Percentiles rank a stretch among this genome's conserved stretches.
These are phyloP conservation scores for Phortica okadai DNA, from an alignment of 2,888 invertebrate species.

Conservation along the genomic window DNA sequence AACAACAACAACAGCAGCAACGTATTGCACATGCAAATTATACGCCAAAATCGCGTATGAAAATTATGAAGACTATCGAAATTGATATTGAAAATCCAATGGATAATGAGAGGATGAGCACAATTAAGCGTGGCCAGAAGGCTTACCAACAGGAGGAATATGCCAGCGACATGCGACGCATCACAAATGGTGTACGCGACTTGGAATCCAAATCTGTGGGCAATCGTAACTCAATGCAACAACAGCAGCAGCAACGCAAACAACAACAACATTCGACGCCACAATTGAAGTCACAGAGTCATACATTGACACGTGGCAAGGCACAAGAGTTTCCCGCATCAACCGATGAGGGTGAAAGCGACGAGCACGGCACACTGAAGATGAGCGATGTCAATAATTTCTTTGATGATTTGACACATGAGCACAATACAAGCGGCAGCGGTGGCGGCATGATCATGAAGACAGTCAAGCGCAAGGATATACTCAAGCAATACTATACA, in stretches of 20 bases:
- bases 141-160: conserved; percentile 56
- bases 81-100: conserved; percentile 74
- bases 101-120: conserved; percentile 67
- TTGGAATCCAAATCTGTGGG: conserved; percentile 12
- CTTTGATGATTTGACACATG: conserved; percentile 66
- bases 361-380: conserved; percentile 74
- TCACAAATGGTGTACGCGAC: conserved; percentile 54
- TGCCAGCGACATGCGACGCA: conserved; percentile 36
- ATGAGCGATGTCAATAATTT: conserved; percentile 79
- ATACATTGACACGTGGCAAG: conserved; percentile 56
- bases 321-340: conserved; percentile 62
- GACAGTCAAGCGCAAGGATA: conserved; percentile 85
- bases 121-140: conserved; percentile 65
- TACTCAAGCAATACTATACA: conserved; percentile 83
- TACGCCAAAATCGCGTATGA: conserved; percentile 74
- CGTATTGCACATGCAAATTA: conserved; percentile 56
- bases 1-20: conserved; percentile 40
- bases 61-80: conserved; percentile 75
- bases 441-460: conserved; percentile 81
- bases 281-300: conserved; percentile 51
- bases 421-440: conserved; percentile 77
- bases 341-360: conserved; percentile 72
- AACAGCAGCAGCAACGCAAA: conserved; percentile 28
- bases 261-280: conserved; percentile 47
- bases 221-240: conserved; percentile 26